Evolutionary conservation across 2,888 invertebrate genomes (phyloP).

Genomic region (Odontothrips loti): DNA sequence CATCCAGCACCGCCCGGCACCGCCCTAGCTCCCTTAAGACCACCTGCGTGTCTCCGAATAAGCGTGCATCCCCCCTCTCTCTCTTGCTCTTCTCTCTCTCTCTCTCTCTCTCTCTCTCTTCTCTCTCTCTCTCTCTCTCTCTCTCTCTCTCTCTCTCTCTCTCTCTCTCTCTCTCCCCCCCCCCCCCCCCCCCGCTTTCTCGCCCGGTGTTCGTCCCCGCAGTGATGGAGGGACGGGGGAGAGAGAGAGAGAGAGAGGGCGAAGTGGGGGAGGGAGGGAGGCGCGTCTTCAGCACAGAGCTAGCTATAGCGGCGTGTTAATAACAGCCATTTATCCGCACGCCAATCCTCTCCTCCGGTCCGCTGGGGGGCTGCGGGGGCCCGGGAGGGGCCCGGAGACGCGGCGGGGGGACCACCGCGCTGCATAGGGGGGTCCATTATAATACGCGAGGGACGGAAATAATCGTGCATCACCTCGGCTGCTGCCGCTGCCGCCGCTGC

Average conservation of each 20-base stretch:
- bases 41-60: too few species aligned
- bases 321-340: conserved; percentile 18
- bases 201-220: neutral
- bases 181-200: too few species aligned
- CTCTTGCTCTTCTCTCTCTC: too few species aligned
- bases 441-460: conserved; percentile 13
- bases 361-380: neutral
- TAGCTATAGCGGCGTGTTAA: conserved; percentile 24
- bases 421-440: conserved; percentile 11
- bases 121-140: neutral
- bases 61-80: too few species aligned
- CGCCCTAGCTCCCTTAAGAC: too few species aligned
- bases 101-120: too few species aligned
- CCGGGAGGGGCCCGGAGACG: neutral
- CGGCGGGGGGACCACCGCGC: neutral
- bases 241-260: neutral
- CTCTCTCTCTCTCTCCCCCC: neutral
- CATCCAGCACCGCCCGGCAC: too few species aligned
- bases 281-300: neutral
- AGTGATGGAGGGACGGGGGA: neutral
- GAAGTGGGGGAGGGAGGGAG: neutral
- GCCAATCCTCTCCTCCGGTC: neutral
- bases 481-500: neutral
- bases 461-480: conserved; percentile 12
- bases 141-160: neutral